A percentile compares a stretch with the other conserved stretches of the same genome.
Evolutionary conservation across 2,888 invertebrate genomes (phyloP).

Genomic region (Microplitis manilae): DNA sequence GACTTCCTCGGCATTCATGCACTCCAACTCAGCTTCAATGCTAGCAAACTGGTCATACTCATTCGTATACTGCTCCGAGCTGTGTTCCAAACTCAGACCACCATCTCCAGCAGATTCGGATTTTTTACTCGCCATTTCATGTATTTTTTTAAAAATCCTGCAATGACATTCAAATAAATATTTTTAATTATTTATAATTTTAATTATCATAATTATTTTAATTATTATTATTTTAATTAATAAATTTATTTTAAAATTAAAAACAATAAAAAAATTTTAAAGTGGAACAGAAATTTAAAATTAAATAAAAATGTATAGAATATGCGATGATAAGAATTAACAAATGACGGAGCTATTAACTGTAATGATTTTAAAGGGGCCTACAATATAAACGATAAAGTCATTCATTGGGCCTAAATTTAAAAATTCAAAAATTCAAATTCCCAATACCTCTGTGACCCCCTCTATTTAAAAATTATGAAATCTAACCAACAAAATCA

Average conservation of each 20-base stretch:
- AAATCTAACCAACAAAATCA: neutral
- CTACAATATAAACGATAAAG: constrained; percentile 25
- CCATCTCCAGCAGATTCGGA: constrained; percentile 61
- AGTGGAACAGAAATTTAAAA: neutral
- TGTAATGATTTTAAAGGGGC: constrained; percentile 24
- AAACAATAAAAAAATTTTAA: neutral
- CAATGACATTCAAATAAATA: neutral
- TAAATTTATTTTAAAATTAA: neutral
- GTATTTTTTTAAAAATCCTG: neutral
- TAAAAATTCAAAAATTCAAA: constrained; percentile 71
- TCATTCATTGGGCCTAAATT: constrained; percentile 56
- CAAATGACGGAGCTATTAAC: neutral
- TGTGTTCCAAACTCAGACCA: constrained; percentile 61
- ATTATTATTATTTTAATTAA: no score
- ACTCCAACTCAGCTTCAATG: constrained; percentile 71
- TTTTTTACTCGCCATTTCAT: constrained; percentile 64
- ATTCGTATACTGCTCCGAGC: constrained; percentile 62
- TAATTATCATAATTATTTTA: neutral
- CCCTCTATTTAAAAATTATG: neutral
- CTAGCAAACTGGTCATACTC: constrained; percentile 71
- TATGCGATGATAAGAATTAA: neutral
- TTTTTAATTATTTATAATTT: neutral
- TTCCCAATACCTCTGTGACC: constrained; percentile 35
- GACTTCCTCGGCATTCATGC: constrained; percentile 69
- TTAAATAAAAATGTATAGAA: neutral